phyloP scores from a whole-genome alignment of 2,888 invertebrate genomes.

The Noctua pronuba region DNA sequence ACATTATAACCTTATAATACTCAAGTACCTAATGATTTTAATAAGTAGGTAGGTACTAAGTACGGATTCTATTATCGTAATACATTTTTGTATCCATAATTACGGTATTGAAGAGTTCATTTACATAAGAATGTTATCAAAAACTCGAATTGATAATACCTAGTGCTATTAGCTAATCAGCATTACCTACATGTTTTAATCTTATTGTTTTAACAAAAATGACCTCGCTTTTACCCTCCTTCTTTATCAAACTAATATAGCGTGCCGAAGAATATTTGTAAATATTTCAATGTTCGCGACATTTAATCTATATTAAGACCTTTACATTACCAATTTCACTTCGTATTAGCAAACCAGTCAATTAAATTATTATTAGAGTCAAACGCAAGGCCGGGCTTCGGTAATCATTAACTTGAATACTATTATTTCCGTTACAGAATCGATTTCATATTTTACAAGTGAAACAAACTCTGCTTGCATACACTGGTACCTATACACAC shows the following conservation, averaged over 20 bases:
- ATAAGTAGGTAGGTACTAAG: background rate
- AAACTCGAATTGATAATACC: background rate
- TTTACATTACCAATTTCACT: conserved; percentile 33
- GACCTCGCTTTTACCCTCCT: background rate
- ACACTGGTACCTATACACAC: conserved; percentile 40
- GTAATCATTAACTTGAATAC: conserved; percentile 21
- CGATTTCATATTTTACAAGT: conserved; percentile 58
- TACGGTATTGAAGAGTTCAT: conserved; percentile 17
- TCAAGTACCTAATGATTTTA: background rate
- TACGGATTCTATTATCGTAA: conserved; percentile 25
- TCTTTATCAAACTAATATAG: conserved; percentile 21
- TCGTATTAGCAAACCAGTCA: conserved; percentile 20
- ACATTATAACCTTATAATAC: background rate
- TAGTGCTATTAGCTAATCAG: conserved; percentile 13
- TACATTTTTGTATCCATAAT: background rate
- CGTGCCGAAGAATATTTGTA: background rate
- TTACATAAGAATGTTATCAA: conserved; percentile 4
- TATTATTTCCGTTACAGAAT: conserved; percentile 41
- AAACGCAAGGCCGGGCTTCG: conserved; percentile 37
- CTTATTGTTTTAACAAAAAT: conserved; percentile 23
- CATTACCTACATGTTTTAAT: conserved; percentile 22
- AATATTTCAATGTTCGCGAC: conserved; percentile 1
- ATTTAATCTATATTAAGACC: conserved; percentile 5
- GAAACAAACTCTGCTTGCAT: conserved; percentile 40
- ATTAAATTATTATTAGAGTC: conserved; percentile 28